phyloP scores from a whole-genome alignment of 1,140 invertebrate genomes.

The Leptopilina boulardi region DNA sequence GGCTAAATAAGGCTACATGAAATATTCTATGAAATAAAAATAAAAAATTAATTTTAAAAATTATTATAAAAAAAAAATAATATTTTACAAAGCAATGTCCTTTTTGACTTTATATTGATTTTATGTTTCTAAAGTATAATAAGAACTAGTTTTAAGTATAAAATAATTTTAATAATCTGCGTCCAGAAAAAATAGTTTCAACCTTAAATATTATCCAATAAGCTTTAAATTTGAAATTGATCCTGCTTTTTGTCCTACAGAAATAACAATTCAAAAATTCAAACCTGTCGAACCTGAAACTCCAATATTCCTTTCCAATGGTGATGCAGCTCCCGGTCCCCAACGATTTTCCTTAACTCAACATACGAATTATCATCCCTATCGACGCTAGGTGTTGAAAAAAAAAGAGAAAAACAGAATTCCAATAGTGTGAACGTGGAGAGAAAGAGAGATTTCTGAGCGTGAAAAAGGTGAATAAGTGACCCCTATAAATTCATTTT shows the following conservation, averaged over 20 bases:
- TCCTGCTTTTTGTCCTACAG: slow-evolving; percentile 60
- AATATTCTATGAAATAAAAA: too few relatives aligned
- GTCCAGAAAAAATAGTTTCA: neutral
- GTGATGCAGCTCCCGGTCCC: slow-evolving; percentile 70
- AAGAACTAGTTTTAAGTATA: too few relatives aligned
- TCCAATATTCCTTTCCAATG: slow-evolving; percentile 65
- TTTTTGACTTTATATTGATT: too few relatives aligned
- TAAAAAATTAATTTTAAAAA: too few relatives aligned
- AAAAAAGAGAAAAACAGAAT: slow-evolving; percentile 23
- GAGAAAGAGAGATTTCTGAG: slow-evolving; percentile 36
- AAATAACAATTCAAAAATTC: slow-evolving; percentile 65
- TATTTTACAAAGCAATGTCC: too few relatives aligned
- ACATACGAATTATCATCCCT: slow-evolving; percentile 71
- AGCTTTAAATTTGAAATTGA: slow-evolving; percentile 5
- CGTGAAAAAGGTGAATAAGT: slow-evolving; percentile 43
- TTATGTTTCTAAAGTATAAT: too few relatives aligned
- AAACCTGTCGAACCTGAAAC: slow-evolving; percentile 68
- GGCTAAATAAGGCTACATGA: too few relatives aligned
- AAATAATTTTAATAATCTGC: too few relatives aligned
- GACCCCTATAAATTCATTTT: too few relatives aligned
- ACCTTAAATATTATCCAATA: slow-evolving; percentile 3
- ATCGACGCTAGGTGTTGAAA: slow-evolving; percentile 65
- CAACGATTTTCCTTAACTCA: slow-evolving; percentile 71
- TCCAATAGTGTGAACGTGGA: slow-evolving; percentile 27
- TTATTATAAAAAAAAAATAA: too few relatives aligned